Evolutionary conservation across 2,797 vertebrate genomes (phyloP), one percentile per base, ranked within the genome.

Genomic region (Myripristis murdjan): DNA sequence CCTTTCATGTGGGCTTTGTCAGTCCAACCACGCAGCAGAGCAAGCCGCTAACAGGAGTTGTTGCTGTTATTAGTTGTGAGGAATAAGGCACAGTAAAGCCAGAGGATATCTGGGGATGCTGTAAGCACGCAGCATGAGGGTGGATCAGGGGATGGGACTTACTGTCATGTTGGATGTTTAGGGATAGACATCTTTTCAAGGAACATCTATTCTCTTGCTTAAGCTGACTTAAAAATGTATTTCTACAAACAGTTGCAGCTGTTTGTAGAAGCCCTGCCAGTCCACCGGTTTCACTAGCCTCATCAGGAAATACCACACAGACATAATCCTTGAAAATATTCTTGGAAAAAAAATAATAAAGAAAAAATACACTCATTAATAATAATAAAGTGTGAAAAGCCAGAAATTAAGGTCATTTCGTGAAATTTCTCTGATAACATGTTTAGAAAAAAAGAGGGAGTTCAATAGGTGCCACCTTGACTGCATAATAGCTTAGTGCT

Each of bases 31-130:
- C 64, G 64, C 83, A 79, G 82, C 78, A 73, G 70, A 31, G 24
- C 66, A 60, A 78, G 70, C 68, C 54, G 79, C 84, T 73, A 84
- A 89, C 81, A 64, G 70, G 20, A 88, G 82, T 62, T 84, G 84
- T 91, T 87, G 84, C 82, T 84, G 92, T 92, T 93, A 94, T 93
- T 94, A 93, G 88, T 83, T 79, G 77, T 86, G 75, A 83, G 79
- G 89, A 94, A 85, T 70, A 77, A 71, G 81, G 59, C 76, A 82
- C 52, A 72, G 75, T 73, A 87, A 93, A 92, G 80, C 73, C 52
- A 63, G 51, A 63, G 60, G 73, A 84, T 87, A 83, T 87, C 78
- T 67, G 71, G 83, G 83, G 72, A 73, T 79, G 72, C 85, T 77
- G 69, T 78, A 72, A 89, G 73, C 70, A 69, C 73, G 64, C 76